These are phyloP conservation scores for Halocynthia roretzi DNA, from an alignment of 23 tunicate species.

Conservation along the genomic window DNA sequence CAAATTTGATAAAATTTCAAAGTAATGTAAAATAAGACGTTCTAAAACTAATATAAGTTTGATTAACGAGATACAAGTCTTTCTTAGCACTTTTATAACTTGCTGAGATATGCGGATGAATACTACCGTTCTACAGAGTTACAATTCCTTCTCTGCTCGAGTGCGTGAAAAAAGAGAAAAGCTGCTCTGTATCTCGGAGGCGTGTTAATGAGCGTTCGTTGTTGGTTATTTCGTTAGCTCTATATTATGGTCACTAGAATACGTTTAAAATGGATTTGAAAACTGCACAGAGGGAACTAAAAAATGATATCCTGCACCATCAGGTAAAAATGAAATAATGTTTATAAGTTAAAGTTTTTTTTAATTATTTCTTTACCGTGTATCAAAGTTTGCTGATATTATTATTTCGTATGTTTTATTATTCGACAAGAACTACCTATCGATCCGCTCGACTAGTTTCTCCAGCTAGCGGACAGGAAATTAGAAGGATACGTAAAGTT, in stretches of 20 bases:
- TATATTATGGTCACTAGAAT: not conserved
- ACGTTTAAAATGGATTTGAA: slow-evolving; percentile 42
- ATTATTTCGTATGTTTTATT: not conserved
- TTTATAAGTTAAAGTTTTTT: not conserved
- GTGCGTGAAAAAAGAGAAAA: slow-evolving; percentile 20
- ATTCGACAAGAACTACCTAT: not conserved
- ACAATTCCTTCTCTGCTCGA: slow-evolving; percentile 11
- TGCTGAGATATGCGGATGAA: slow-evolving; percentile 12
- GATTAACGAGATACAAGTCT: too few relatives aligned
- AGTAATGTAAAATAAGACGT: too few relatives aligned
- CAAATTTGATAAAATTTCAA: too few relatives aligned
- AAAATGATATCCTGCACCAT: slow-evolving; percentile 49
- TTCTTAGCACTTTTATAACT: too few relatives aligned
- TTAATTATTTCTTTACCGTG: not conserved
- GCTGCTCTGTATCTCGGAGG: slow-evolving; percentile 2
- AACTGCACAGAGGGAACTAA: slow-evolving; percentile 46
- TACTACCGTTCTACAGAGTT: not conserved
- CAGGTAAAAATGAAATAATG: slow-evolving; percentile 35
- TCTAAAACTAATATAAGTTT: too few relatives aligned
- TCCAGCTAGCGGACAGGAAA: slow-evolving; percentile 9
- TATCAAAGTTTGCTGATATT: too few relatives aligned
- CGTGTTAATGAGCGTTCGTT: slow-evolving; percentile 16
- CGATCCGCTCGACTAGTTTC: slow-evolving; percentile 20
- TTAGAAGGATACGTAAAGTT: too few relatives aligned
- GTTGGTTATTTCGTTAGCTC: not conserved